Base-by-base conservation (phyloP, 2,113 vertebrate genomes). In the Myotis yumanensis region DNA sequence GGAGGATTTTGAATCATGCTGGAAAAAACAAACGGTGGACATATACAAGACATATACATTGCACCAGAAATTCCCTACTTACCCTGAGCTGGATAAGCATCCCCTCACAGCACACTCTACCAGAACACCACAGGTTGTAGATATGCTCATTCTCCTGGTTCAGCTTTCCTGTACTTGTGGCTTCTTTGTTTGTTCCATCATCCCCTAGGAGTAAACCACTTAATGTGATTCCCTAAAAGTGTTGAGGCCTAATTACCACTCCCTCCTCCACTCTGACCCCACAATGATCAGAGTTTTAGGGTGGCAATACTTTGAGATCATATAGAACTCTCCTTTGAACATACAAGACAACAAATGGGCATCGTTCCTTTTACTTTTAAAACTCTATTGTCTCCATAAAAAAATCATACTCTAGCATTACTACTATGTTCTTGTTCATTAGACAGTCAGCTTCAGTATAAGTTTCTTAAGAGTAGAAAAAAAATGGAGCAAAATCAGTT, bases 131-230 rank as follows among this genome's bases (percentile, higher is more conserved):
- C 57, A 99, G 98, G 93, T 99, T 99, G 97, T 99, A 99, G 76
- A 99, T 99, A 95, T 99, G 99, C 48, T 99, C 99, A 4, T 99
- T 99, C 97, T 99, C 99, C 98, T 99, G 99, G 97, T 99, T 99
- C 80, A 99, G 97, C 94, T 99, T 99, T 90, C 99, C 99, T 7
- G 99, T 99, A 98, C 99, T 99, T 90, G 98, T 99, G 1, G 99
- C 98, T 96, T 99, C 99, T 98, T 99, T 99, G 97, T 98, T 99
- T 77, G 99, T 99, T 86, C 99, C 99, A 75, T 99, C 99, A 30
- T 99, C 99, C 89, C 99, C 99, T 99, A 95, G 84, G 83, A 81
- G 17, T 83, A 84, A 82, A 93, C 8, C 89, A 91, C 37, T 80
- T 57, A 91, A 86, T 54, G 46, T 79, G 77, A 89, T 40, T 82